phyloP scores from a whole-genome alignment of 2,888 invertebrate genomes.

The Podotricha telesiphe region DNA sequence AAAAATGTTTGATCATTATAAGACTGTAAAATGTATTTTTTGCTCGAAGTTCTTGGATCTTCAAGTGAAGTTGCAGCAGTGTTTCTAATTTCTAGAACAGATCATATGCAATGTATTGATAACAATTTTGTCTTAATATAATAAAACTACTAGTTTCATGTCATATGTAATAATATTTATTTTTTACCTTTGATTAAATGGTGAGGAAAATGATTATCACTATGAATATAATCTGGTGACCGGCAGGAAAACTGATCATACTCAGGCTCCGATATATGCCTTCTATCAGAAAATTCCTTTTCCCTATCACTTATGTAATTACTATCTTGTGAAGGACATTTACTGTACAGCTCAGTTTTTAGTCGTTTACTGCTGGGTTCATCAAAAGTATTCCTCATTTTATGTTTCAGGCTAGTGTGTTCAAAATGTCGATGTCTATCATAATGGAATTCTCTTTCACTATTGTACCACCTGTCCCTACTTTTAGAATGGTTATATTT shows the following conservation, averaged over 20 bases:
- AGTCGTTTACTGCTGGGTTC: constrained; percentile 59
- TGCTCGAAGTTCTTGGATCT: constrained; percentile 66
- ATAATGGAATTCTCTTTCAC: constrained; percentile 47
- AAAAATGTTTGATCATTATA: constrained; percentile 54
- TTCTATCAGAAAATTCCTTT: constrained; percentile 32
- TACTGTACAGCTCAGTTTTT: constrained; percentile 51
- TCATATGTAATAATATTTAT: background rate
- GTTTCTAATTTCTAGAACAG: constrained; percentile 65
- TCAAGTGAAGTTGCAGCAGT: constrained; percentile 57
- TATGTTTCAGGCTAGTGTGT: constrained; percentile 56
- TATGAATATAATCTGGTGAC: constrained; percentile 64
- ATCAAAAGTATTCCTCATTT: constrained; percentile 54
- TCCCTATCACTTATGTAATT: constrained; percentile 40
- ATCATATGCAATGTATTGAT: constrained; percentile 4
- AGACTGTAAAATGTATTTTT: constrained; percentile 57
- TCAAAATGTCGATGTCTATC: constrained; percentile 45
- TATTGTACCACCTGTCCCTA: constrained; percentile 49
- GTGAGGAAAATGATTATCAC: constrained; percentile 43
- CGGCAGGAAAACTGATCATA: constrained; percentile 58
- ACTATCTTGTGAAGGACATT: constrained; percentile 39
- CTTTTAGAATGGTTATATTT: constrained; percentile 49
- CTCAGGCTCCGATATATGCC: constrained; percentile 26
- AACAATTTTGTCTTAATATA: background rate
- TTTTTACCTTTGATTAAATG: constrained; percentile 59
- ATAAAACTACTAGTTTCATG: constrained; percentile 4